Conservation (phyloP, 2,797 vertebrate species). For the Sylvia borin region DNA sequence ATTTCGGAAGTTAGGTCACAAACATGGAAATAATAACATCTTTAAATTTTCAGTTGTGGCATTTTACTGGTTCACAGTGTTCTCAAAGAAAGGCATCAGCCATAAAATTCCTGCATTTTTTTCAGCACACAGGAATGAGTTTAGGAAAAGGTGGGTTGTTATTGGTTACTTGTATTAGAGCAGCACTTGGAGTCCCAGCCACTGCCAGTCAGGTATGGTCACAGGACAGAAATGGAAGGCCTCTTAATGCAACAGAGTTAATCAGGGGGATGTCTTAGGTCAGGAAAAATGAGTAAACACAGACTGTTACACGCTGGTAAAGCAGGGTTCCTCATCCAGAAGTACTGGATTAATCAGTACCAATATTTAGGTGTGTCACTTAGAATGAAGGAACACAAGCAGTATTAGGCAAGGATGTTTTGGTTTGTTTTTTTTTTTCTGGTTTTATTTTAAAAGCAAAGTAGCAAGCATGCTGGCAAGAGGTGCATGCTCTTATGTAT, state of each 20-base stretch:
- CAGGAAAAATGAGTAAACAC: not conserved
- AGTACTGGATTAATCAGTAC: slow-evolving; percentile 12
- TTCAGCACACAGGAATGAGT: not conserved
- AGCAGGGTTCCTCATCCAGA: not conserved
- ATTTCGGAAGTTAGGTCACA: not conserved
- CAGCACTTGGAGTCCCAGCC: not conserved
- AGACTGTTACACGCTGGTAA: not conserved
- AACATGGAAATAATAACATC: not conserved
- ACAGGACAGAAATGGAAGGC: not conserved
- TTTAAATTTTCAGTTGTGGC: slow-evolving; percentile 3
- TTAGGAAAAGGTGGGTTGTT: not conserved
- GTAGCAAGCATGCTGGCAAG: slow-evolving; percentile 85
- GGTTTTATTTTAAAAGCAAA: slow-evolving; percentile 67
- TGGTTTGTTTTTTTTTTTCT: not conserved
- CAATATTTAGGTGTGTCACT: not conserved
- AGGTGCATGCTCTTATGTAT: slow-evolving; percentile 75
- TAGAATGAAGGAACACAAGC: slow-evolving; percentile 67
- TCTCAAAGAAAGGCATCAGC: slow-evolving; percentile 24
- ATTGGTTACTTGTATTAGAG: not conserved
- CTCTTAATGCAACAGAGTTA: slow-evolving; percentile 8
- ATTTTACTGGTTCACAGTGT: slow-evolving; percentile 3
- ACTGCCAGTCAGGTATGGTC: not conserved
- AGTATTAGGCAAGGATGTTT: slow-evolving; percentile 42
- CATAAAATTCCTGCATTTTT: not conserved
- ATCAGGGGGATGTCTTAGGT: not conserved